Conservation (phyloP, 1,140 invertebrate genomes). For the Ceratosolen fusciceps region DNA sequence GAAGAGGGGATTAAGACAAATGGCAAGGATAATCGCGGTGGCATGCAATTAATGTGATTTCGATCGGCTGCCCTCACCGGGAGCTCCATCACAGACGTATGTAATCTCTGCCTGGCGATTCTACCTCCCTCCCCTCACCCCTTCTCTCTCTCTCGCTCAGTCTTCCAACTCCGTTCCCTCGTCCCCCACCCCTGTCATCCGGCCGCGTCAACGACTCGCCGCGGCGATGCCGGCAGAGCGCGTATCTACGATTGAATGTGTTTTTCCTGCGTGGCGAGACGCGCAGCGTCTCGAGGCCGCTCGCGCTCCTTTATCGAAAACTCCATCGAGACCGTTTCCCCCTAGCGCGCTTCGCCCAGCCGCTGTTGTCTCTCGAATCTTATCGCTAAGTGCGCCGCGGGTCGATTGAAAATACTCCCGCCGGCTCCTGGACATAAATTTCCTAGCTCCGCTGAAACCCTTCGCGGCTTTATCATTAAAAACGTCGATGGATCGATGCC, state of each 20-base stretch:
- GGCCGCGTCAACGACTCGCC: too few relatives aligned
- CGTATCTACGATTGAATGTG: too few relatives aligned
- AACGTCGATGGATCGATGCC: too few relatives aligned
- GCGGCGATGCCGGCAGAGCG: too few relatives aligned
- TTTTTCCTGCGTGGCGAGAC: neutral
- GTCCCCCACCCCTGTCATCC: too few relatives aligned
- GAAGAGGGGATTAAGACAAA: constrained; percentile 25
- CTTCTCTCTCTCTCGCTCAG: neutral
- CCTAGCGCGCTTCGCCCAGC: neutral
- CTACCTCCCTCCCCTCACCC: neutral
- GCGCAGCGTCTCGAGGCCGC: neutral
- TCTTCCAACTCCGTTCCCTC: too few relatives aligned
- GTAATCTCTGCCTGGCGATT: constrained; percentile 45
- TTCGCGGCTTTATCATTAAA: too few relatives aligned
- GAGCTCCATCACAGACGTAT: neutral
- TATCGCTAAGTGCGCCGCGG: neutral
- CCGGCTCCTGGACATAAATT: neutral
- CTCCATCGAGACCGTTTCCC: constrained; percentile 48
- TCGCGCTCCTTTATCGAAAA: constrained; percentile 58
- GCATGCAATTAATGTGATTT: constrained; percentile 62
- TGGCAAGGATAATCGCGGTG: constrained; percentile 51
- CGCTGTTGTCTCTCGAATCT: neutral
- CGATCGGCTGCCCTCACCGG: constrained; percentile 52
- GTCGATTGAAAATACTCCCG: neutral
- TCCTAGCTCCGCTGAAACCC: too few relatives aligned